Base-by-base conservation (phyloP, 2,113 vertebrate genomes). In the Terrapene triunguis region DNA sequence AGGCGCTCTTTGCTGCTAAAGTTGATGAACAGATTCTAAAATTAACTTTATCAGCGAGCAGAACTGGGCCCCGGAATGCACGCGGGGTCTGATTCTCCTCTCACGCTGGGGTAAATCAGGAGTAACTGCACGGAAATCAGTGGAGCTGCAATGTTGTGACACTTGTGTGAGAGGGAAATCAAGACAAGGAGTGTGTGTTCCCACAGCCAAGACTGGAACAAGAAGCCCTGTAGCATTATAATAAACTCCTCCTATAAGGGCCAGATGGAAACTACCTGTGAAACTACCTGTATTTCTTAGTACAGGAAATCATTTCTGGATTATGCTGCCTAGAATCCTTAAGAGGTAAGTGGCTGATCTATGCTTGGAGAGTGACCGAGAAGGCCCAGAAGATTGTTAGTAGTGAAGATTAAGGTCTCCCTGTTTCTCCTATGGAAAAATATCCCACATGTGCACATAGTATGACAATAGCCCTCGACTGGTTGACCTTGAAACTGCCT, bases 361-460 rank as follows among this genome's bases (percentile, higher is more conserved):
- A 0, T 38, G 19, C 19, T 38, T 72, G n/a, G 19, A 72, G 65
- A 22, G n/a, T 38, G 19, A 72, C n/a, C 5, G 5, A 72, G 21
- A 72, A 38, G n/a, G 19, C 65, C 65, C 35, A 72, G 65, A 72
- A 72, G 29, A 29, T 11, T 84, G 32, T 32, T 81, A 82, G 10
- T 6, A 51, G 19, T 55, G 62, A 90, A 88, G 19, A 4, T 84
- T 83, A 88, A 84, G 59, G 8, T 91, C 69, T 14, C 88, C 57
- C 22, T 3, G 1, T 8, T 54, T 21, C n/a, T 27, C 3, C 1
- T 35, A 22, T 22, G 29, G 55, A 29, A 89, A 90, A 89, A 76
- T 50, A 3, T 1, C 50, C 19, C 10, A 47, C 12, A 78, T 78
- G 5, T 1, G 65, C 7, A 9, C 0, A 4, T 2, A 3, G 27